Evolutionary conservation across 2,113 vertebrate genomes (phyloP).

Genomic region (Mormyrus lacerda): DNA sequence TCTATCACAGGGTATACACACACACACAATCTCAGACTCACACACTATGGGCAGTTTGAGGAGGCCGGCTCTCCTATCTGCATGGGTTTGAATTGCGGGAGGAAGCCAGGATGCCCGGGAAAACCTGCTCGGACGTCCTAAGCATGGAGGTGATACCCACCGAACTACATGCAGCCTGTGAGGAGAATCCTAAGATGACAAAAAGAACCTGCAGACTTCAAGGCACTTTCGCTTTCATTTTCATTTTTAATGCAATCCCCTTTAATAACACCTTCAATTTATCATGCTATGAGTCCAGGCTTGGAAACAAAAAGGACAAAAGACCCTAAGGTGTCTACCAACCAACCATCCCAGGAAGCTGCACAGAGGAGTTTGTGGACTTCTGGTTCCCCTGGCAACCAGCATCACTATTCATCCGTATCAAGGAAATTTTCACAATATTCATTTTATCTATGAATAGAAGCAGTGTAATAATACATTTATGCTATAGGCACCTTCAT

Average conservation of each 20-base stretch:
- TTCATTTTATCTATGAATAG: not conserved
- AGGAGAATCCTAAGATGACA: not conserved
- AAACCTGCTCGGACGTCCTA: not conserved
- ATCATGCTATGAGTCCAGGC: not conserved
- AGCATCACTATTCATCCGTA: not conserved
- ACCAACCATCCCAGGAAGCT: not conserved
- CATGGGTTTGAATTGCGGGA: too few species aligned
- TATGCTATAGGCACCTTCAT: not conserved
- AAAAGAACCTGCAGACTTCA: not conserved
- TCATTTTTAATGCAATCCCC: not conserved
- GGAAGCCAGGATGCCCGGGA: too few species aligned
- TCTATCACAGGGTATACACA: too few species aligned
- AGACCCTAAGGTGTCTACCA: not conserved
- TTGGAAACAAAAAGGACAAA: not conserved
- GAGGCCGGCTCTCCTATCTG: not conserved
- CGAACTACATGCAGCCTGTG: not conserved
- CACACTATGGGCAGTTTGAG: not conserved
- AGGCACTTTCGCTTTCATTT: not conserved
- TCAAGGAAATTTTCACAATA: not conserved
- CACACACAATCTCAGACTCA: not conserved
- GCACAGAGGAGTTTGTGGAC: not conserved
- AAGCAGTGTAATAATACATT: constrained; percentile 4
- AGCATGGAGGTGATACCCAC: not conserved
- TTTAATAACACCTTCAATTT: not conserved
- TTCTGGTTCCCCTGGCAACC: constrained; percentile 27